Evolutionary conservation across 2,113 vertebrate species (phyloP).

Genomic region (Pavo muticus): DNA sequence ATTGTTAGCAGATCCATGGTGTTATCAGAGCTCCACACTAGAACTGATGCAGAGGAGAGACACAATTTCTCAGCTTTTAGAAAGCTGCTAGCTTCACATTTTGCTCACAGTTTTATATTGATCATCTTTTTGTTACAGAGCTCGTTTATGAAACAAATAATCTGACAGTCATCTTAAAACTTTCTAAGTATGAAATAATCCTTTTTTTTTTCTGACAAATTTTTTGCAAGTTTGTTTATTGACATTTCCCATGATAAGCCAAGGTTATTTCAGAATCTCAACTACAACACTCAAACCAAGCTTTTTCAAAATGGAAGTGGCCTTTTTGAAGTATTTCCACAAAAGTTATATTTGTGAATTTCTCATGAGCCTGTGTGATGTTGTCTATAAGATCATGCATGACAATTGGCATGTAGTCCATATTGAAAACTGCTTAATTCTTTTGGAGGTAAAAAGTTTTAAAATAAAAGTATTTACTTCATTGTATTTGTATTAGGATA

Average conservation of each 20-base stretch:
- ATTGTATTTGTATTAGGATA: not conserved
- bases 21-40: accelerated
- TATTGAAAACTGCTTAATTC: not conserved
- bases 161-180: too few relatives aligned
- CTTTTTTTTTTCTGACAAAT: not conserved
- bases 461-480: not conserved
- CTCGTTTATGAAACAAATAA: not conserved
- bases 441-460: not conserved
- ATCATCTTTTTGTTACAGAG: not conserved
- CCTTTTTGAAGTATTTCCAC: not conserved
- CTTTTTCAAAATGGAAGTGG: not conserved
- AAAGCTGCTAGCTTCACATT: not conserved
- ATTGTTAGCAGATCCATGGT: accelerated
- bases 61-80: accelerated
- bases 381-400: not conserved
- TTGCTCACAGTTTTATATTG: not conserved
- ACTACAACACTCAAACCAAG: not conserved
- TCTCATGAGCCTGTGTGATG: not conserved
- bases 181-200: not conserved
- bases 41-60: not conserved
- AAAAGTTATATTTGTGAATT: not conserved
- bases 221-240: not conserved
- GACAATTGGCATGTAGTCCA: not conserved
- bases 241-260: not conserved
- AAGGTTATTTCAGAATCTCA: not conserved